Evolutionary conservation across 2,113 vertebrate genomes (phyloP).

Genomic region (Ptyas mucosa): DNA sequence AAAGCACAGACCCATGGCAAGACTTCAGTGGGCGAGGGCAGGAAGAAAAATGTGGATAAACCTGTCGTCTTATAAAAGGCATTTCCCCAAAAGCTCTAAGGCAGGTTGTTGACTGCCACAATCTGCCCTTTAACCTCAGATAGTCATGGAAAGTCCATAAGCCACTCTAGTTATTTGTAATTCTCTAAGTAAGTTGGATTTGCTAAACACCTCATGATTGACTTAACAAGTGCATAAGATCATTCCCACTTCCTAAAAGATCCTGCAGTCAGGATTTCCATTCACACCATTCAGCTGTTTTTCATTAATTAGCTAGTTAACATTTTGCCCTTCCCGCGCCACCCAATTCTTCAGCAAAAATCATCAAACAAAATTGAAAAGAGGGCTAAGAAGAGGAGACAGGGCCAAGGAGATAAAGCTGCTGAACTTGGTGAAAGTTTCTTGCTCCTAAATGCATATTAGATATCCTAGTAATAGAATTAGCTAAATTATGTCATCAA

Average conservation of each 20-base stretch:
- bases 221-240: background rate
- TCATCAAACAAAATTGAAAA: background rate
- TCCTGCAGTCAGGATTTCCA: background rate
- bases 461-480: background rate
- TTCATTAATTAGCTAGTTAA: background rate
- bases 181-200: background rate
- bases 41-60: background rate
- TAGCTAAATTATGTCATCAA: background rate
- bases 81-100: background rate
- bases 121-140: background rate
- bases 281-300: background rate
- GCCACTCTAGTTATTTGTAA: background rate
- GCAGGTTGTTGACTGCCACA: background rate
- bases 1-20: background rate
- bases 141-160: background rate
- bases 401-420: background rate
- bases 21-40: background rate
- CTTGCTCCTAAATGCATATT: background rate
- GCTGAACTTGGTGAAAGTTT: background rate
- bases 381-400: background rate
- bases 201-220: background rate
- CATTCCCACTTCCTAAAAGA: background rate
- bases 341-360: background rate
- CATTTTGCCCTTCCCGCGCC: background rate
- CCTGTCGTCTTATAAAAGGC: background rate